Percentiles rank a stretch among this genome's conserved stretches.
phyloP scores from a whole-genome alignment of 2,888 invertebrate species.

The Conchocele bisecta region DNA sequence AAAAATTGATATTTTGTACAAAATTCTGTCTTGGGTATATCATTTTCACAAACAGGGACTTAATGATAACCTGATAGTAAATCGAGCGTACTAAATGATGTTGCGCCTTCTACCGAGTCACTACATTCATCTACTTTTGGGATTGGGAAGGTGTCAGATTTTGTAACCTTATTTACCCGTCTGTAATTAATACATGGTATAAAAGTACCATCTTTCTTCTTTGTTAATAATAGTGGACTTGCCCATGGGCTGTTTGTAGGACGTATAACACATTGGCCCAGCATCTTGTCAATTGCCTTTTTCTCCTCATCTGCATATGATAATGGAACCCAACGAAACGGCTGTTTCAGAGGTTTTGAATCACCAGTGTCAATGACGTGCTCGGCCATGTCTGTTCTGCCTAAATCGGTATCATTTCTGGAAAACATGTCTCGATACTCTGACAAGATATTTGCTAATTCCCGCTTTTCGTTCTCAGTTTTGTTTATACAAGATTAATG shows the following conservation, averaged over 20 bases:
- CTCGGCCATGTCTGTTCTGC: slow-evolving; percentile 18
- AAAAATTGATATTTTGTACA: slow-evolving; percentile 48
- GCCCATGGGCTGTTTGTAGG: slow-evolving; percentile 44
- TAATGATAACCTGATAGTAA: slow-evolving; percentile 54
- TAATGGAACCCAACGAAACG: slow-evolving; percentile 13
- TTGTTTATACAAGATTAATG: background rate
- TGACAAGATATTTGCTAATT: slow-evolving; percentile 8
- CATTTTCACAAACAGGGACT: slow-evolving; percentile 34
- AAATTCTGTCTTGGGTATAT: slow-evolving; percentile 56
- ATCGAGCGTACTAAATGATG: slow-evolving; percentile 39
- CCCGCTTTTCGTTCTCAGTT: background rate
- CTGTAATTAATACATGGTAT: slow-evolving; percentile 46
- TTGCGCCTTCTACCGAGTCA: slow-evolving; percentile 40
- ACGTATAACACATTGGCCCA: slow-evolving; percentile 18
- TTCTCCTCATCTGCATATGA: slow-evolving; percentile 28
- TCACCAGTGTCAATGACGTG: slow-evolving; percentile 32
- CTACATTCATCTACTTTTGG: slow-evolving; percentile 51
- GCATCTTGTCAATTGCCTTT: slow-evolving; percentile 22
- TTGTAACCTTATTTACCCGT: slow-evolving; percentile 39
- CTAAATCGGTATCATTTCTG: slow-evolving; percentile 25
- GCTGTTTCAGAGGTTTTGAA: slow-evolving; percentile 23
- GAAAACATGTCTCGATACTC: slow-evolving; percentile 22
- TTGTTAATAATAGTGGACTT: slow-evolving; percentile 27
- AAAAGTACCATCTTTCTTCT: slow-evolving; percentile 41
- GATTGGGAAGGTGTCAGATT: slow-evolving; percentile 45